Evolutionary conservation across 2,888 invertebrate species (phyloP).

Genomic region (Leptothorax acervorum): DNA sequence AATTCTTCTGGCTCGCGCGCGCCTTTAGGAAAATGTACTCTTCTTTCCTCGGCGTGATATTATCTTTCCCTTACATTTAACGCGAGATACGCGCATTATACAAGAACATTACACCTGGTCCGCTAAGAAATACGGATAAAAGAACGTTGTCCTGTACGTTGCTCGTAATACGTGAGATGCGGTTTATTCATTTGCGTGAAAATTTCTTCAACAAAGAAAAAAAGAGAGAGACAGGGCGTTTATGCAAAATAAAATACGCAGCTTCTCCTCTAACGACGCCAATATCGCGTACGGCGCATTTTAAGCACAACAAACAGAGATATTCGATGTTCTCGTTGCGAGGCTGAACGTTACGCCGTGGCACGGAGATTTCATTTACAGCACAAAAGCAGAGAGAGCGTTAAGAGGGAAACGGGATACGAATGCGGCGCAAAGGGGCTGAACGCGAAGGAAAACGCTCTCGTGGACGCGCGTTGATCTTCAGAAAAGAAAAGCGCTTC

Average conservation of each 20-base stretch:
- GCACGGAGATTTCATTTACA: conserved; percentile 69
- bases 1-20: not conserved
- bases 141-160: not conserved
- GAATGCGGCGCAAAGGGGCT: conserved; percentile 20
- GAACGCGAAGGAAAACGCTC: conserved; percentile 15
- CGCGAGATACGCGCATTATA: conserved; percentile 27
- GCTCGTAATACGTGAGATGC: conserved; percentile 29
- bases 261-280: conserved; percentile 37
- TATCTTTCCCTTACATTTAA: conserved; percentile 43
- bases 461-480: not conserved
- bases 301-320: conserved; percentile 48
- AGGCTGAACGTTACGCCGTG: conserved; percentile 51
- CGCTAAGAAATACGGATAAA: conserved; percentile 40
- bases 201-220: conserved; percentile 3
- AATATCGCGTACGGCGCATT: conserved; percentile 48
- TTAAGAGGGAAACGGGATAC: conserved; percentile 57
- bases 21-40: not conserved
- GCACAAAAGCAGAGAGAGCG: conserved; percentile 60
- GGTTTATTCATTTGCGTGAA: conserved; percentile 33
- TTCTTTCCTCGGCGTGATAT: not conserved
- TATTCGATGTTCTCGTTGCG: conserved; percentile 12
- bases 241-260: conserved; percentile 7
- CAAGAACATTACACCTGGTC: conserved; percentile 25
- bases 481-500: conserved; percentile 19
- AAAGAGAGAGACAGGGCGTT: no score